Conservation (phyloP, 1,140 invertebrate genomes). For the Bombus fervidus region DNA sequence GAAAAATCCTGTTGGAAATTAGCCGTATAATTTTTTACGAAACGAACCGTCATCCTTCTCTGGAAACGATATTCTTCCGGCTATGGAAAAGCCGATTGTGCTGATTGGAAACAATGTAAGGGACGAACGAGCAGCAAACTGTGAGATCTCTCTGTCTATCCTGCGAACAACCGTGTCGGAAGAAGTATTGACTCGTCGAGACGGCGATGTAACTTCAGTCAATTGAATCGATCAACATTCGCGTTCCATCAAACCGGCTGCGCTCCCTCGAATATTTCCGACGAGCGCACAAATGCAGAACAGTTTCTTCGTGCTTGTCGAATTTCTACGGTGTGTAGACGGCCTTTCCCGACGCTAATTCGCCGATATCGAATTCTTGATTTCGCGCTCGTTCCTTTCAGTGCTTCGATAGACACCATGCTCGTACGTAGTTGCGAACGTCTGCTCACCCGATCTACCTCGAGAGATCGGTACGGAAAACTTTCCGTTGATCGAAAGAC, state of each 20-base stretch:
- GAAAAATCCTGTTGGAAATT: background rate
- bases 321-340: background rate
- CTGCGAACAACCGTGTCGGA: background rate
- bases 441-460: too few species aligned
- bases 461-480: background rate
- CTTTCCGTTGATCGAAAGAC: background rate
- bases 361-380: conserved; percentile 42
- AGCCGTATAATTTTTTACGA: background rate
- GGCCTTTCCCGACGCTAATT: conserved; percentile 22
- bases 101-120: conserved; percentile 11
- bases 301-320: conserved; percentile 17
- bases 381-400: conserved; percentile 13
- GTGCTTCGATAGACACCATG: background rate
- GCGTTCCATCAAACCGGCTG: conserved; percentile 39
- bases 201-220: conserved; percentile 37
- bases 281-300: conserved; percentile 34
- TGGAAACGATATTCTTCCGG: too few species aligned
- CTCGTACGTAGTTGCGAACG: background rate
- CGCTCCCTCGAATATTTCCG: conserved; percentile 45
- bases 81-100: conserved; percentile 37
- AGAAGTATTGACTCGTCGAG: conserved; percentile 55
- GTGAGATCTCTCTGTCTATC: conserved; percentile 8
- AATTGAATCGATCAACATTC: conserved; percentile 67
- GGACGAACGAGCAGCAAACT: conserved; percentile 21
- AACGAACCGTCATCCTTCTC: background rate